phyloP scores from a whole-genome alignment of 2,888 invertebrate genomes.

The Rhyacophila evoluta region DNA sequence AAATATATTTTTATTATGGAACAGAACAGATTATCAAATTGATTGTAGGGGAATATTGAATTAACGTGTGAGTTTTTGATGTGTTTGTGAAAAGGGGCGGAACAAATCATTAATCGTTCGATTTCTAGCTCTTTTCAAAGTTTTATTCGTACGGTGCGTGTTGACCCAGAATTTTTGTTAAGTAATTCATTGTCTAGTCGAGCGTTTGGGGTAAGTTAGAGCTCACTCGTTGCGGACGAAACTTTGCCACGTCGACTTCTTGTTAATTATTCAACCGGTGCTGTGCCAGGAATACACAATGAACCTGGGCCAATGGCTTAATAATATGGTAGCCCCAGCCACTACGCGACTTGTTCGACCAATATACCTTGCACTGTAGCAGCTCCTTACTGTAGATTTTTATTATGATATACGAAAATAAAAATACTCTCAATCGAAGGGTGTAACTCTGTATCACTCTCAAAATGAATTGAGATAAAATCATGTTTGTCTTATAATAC shows the following conservation, averaged over 20 bases:
- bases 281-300: conserved; percentile 22
- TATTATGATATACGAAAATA: not conserved
- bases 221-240: not conserved
- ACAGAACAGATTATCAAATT: too few relatives aligned
- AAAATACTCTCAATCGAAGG: not conserved
- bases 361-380: conserved; percentile 2
- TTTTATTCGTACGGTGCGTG: too few relatives aligned
- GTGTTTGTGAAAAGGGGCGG: too few relatives aligned
- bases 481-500: too few relatives aligned
- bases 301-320: conserved; percentile 24
- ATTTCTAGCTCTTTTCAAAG: too few relatives aligned
- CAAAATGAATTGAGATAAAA: not conserved
- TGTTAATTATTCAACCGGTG: conserved; percentile 24
- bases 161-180: not conserved
- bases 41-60: too few relatives aligned
- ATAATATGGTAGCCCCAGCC: conserved; percentile 12
- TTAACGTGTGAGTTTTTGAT: too few relatives aligned
- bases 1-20: too few relatives aligned
- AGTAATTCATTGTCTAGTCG: not conserved
- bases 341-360: conserved; percentile 14
- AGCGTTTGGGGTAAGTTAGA: not conserved
- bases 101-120: too few relatives aligned
- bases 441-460: not conserved
- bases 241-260: conserved; percentile 7
- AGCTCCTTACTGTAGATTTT: not conserved